phyloP scores from a whole-genome alignment of 2,888 invertebrate genomes.

The Hirudinaria manillensis region DNA sequence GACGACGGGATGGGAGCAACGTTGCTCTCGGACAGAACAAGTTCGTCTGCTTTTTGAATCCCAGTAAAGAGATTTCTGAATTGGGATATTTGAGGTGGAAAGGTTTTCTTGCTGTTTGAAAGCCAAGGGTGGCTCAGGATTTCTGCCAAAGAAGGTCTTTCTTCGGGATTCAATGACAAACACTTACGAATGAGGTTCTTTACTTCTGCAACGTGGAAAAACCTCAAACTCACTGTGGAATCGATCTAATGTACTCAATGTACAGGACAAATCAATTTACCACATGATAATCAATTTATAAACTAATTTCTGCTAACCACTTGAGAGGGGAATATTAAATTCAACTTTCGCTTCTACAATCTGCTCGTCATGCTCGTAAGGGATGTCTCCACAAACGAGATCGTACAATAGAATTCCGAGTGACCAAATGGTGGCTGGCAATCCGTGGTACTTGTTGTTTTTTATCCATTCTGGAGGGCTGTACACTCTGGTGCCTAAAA shows the following conservation, averaged over 20 bases:
- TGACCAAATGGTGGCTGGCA: constrained; percentile 62
- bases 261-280: background rate
- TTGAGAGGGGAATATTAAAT: constrained; percentile 39
- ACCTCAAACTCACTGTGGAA: background rate
- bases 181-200: constrained; percentile 59
- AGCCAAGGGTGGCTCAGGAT: constrained; percentile 59
- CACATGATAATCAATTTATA: background rate
- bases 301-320: constrained; percentile 1
- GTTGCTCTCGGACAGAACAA: background rate
- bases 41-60: background rate
- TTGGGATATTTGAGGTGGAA: background rate
- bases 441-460: constrained; percentile 58
- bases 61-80: background rate
- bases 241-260: background rate
- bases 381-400: constrained; percentile 64
- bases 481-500: constrained; percentile 62
- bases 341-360: constrained; percentile 47
- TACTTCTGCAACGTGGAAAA: constrained; percentile 50
- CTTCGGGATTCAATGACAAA: constrained; percentile 56
- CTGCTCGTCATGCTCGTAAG: constrained; percentile 60
- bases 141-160: constrained; percentile 57
- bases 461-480: constrained; percentile 64
- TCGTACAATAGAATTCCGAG: constrained; percentile 62
- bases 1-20: background rate
- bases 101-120: background rate